Evolutionary conservation across 2,888 invertebrate genomes (phyloP).

Genomic region (Bombylius major): DNA sequence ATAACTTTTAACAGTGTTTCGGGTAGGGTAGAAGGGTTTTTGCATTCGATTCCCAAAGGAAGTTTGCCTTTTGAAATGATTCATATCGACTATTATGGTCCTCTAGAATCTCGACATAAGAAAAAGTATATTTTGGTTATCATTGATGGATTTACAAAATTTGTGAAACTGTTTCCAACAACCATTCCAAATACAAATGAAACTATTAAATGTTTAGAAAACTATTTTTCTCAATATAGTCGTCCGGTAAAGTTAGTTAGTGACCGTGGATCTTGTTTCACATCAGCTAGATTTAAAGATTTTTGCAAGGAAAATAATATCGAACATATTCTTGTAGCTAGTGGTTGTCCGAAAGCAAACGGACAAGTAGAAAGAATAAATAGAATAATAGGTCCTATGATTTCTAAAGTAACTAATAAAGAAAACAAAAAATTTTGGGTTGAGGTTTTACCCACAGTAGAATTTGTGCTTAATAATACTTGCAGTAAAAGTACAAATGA

Average conservation of each 20-base stretch:
- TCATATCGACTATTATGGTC: constrained; percentile 33
- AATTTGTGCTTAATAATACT: constrained; percentile 20
- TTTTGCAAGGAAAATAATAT: constrained; percentile 11
- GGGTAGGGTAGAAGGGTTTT: not conserved
- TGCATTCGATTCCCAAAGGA: constrained; percentile 8
- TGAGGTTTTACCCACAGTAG: constrained; percentile 11
- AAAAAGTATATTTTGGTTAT: not conserved
- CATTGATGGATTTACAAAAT: not conserved
- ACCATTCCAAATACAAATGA: not conserved
- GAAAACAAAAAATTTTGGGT: constrained; percentile 1
- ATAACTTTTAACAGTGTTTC: not conserved
- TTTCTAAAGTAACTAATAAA: constrained; percentile 6
- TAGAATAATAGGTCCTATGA: constrained; percentile 13
- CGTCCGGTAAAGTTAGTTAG: not conserved
- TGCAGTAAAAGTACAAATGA: too few relatives aligned
- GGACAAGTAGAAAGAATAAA: constrained; percentile 18
- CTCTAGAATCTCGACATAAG: not conserved
- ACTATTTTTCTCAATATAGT: not conserved
- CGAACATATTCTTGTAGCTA: constrained; percentile 12
- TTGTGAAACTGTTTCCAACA: not conserved
- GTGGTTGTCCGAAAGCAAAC: constrained; percentile 15
- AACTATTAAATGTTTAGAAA: not conserved
- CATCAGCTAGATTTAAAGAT: constrained; percentile 12
- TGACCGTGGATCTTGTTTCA: not conserved
- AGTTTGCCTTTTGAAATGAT: constrained; percentile 13